Evolutionary conservation across 2,888 invertebrate species (phyloP).

Genomic region (Abrostola tripartita): DNA sequence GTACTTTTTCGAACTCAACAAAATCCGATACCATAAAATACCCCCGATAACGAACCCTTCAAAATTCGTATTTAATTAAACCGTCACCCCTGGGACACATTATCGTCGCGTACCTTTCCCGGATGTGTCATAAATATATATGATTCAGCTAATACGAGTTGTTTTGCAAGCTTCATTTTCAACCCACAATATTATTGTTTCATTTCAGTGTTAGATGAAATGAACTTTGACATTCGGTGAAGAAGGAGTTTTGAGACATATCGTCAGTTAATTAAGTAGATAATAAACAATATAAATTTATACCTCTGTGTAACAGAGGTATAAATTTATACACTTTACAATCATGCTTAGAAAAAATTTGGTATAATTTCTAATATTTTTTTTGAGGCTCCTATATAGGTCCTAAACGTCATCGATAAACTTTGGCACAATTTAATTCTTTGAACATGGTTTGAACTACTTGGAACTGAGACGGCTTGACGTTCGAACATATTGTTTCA

Average conservation of each 20-base stretch:
- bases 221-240: slow-evolving; percentile 16
- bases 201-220: slow-evolving; percentile 43
- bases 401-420: too few relatives aligned
- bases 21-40: slow-evolving; percentile 42
- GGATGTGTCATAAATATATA: slow-evolving; percentile 54
- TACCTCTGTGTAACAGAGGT: too few relatives aligned
- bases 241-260: slow-evolving; percentile 6
- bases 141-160: slow-evolving; percentile 55
- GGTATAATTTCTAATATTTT: too few relatives aligned
- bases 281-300: too few relatives aligned
- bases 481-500: too few relatives aligned
- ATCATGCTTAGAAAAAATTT: too few relatives aligned
- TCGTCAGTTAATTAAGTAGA: too few relatives aligned
- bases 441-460: too few relatives aligned
- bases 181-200: slow-evolving; percentile 45
- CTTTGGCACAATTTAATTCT: too few relatives aligned
- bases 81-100: slow-evolving; percentile 53
- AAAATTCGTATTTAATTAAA: slow-evolving; percentile 58
- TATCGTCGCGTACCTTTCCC: slow-evolving; percentile 49
- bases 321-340: too few relatives aligned
- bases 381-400: too few relatives aligned
- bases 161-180: slow-evolving; percentile 35
- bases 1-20: slow-evolving; percentile 44
- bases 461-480: too few relatives aligned
- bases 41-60: slow-evolving; percentile 39